Evolutionary conservation across 2,888 invertebrate species (phyloP), one percentile per base, ranked within the genome.

Genomic region (Germaria angustata): DNA sequence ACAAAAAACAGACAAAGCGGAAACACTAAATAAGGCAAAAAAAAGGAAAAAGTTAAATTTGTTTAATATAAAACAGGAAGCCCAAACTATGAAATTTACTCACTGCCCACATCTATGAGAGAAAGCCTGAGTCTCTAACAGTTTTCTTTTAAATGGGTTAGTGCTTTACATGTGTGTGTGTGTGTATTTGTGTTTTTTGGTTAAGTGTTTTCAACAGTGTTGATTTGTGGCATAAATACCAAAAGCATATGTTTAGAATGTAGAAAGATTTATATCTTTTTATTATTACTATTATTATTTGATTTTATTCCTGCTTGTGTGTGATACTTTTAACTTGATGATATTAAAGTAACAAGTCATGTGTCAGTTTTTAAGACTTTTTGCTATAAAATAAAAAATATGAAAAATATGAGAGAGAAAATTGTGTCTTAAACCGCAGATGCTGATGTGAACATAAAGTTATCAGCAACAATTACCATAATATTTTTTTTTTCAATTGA

Each of bases 191-290:
- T n/a, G n/a, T n/a, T n/a, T n/a, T n/a, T 39, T 13, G 66, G 66
- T 41, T 68, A 28, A 68, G 28, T 68, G 53, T 53, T 68, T 68
- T 69, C 41, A 53, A 44, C 55, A 69, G 55, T n/a, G 32, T 44
- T 55, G 68, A 55, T 41, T 41, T 55, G 68, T 44, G 68, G 53
- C 41, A 55, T 55, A n/a, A 69, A 28, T 20, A 32, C 8, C 41
- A 41, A 4, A 55, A 53, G 41, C 39, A 53, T 2, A 15, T 44
- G 44, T 34, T 46, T 34, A 7, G n/a, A 11, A 17, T 3, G 22
- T 13, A 39, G 7, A 36, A 13, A 49, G 17, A 59, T 46, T 46
- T 46, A 51, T 51, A n/a, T 39, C 13, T n/a, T 36, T 34, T 13
- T 57, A 6, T 36, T 5, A 13, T 3, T 36, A 17, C 13, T 13